Percentiles rank a stretch among this genome's conserved stretches.
Conservation (phyloP, 64 coral and sea anemone species). For the Montipora efflorescens region DNA sequence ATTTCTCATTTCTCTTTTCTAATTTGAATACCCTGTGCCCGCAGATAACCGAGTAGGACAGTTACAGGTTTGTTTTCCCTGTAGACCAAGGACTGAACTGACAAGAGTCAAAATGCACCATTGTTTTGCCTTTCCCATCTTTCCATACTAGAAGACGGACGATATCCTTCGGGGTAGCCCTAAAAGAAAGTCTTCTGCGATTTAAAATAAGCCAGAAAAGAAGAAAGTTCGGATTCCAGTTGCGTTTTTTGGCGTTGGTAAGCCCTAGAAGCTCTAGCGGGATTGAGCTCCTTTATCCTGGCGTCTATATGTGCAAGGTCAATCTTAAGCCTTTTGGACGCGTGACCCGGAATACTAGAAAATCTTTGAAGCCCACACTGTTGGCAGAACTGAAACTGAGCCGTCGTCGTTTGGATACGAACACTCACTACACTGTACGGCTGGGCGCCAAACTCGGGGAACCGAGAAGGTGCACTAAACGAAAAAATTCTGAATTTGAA, state of each 20-base stretch:
- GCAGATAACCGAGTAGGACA: conserved; percentile 40
- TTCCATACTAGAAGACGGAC: conserved; percentile 79
- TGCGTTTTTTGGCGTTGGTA: conserved; percentile 70
- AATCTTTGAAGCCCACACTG: conserved; percentile 50
- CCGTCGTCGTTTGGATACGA: conserved; percentile 65
- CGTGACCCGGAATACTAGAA: neutral
- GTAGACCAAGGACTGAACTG: neutral
- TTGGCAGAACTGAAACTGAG: conserved; percentile 33
- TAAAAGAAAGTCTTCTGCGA: conserved; percentile 9
- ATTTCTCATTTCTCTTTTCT: no score
- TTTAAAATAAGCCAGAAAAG: conserved; percentile 7
- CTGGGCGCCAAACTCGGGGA: conserved; percentile 65
- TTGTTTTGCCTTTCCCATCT: conserved; percentile 53
- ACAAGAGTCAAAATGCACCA: conserved; percentile 36
- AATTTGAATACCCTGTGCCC: conserved; percentile 37
- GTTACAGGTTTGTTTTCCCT: neutral
- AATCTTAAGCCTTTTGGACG: conserved; percentile 15
- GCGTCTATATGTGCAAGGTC: conserved; percentile 32
- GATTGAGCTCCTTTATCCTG: conserved; percentile 43
- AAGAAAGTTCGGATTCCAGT: conserved; percentile 47
- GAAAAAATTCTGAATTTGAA: neutral
- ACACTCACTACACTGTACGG: conserved; percentile 33
- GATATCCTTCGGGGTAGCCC: conserved; percentile 30
- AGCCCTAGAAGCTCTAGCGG: neutral
- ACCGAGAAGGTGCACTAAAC: conserved; percentile 17